phyloP scores from a whole-genome alignment of 2,888 invertebrate genomes.

The Unio pictorum region DNA sequence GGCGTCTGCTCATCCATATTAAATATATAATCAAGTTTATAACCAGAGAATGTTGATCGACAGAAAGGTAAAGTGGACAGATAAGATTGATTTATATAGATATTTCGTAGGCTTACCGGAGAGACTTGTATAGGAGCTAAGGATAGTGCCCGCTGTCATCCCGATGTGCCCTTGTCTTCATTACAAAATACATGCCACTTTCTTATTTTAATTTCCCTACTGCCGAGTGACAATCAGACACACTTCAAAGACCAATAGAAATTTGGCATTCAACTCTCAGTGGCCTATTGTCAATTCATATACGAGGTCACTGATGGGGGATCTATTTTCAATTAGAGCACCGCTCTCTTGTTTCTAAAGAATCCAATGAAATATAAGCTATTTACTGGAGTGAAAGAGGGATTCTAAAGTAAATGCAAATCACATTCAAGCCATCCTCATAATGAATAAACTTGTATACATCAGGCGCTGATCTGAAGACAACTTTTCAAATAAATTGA shows the following conservation, averaged over 20 bases:
- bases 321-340: constrained; percentile 47
- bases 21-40: no score
- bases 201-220: constrained; percentile 55
- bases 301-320: constrained; percentile 46
- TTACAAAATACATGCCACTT: constrained; percentile 50
- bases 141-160: constrained; percentile 14
- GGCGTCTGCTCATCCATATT: no score
- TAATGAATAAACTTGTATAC: constrained; percentile 48
- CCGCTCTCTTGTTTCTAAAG: constrained; percentile 45
- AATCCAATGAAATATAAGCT: constrained; percentile 41
- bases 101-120: constrained; percentile 8
- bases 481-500: constrained; percentile 28
- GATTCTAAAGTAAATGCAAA: constrained; percentile 36
- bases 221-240: constrained; percentile 47
- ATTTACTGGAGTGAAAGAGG: constrained; percentile 32
- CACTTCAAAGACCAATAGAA: constrained; percentile 56
- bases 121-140: constrained; percentile 10
- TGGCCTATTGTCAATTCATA: constrained; percentile 42
- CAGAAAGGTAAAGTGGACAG: no score
- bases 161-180: constrained; percentile 33
- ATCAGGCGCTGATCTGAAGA: constrained; percentile 14
- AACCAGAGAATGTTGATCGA: no score
- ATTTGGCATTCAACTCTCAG: constrained; percentile 50
- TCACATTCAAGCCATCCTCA: constrained; percentile 24
- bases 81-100: no score